These are phyloP conservation scores for Neostethus bicornis DNA, from an alignment of 2,797 vertebrate genomes.

Conservation along the genomic window DNA sequence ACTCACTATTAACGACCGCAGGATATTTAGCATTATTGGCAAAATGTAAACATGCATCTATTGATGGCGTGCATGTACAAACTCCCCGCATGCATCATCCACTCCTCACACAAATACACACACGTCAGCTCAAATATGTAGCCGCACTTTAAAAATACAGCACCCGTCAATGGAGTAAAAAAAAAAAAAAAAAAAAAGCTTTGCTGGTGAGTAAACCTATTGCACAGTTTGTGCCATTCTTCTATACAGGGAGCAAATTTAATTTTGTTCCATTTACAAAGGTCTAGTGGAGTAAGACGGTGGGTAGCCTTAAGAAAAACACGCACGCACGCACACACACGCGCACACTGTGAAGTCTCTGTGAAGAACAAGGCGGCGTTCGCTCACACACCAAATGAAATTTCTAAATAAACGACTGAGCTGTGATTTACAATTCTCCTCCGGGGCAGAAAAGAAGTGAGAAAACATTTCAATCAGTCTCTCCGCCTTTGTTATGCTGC, in stretches of 20 bases:
- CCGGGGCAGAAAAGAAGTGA: constrained; percentile 71
- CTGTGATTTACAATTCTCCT: constrained; percentile 77
- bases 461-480: constrained; percentile 78
- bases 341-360: constrained; percentile 58
- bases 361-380: constrained; percentile 68
- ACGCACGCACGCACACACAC: constrained; percentile 13
- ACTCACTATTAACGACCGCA: constrained; percentile 61
- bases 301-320: constrained; percentile 65
- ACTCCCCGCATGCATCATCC: constrained; percentile 34
- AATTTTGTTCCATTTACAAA: constrained; percentile 76
- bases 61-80: constrained; percentile 55
- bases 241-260: constrained; percentile 70
- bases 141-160: constrained; percentile 50
- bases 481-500: constrained; percentile 69
- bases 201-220: constrained; percentile 61
- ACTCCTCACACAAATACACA: constrained; percentile 40
- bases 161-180: constrained; percentile 15
- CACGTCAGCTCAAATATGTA: constrained; percentile 46
- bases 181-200: too few relatives aligned
- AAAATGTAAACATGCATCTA: constrained; percentile 77
- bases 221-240: constrained; percentile 60
- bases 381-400: constrained; percentile 75
- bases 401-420: constrained; percentile 78
- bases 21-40: constrained; percentile 80
- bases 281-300: constrained; percentile 73